Base-by-base conservation (phyloP, 1,140 invertebrate genomes). In the Hylaeus anthracinus region DNA sequence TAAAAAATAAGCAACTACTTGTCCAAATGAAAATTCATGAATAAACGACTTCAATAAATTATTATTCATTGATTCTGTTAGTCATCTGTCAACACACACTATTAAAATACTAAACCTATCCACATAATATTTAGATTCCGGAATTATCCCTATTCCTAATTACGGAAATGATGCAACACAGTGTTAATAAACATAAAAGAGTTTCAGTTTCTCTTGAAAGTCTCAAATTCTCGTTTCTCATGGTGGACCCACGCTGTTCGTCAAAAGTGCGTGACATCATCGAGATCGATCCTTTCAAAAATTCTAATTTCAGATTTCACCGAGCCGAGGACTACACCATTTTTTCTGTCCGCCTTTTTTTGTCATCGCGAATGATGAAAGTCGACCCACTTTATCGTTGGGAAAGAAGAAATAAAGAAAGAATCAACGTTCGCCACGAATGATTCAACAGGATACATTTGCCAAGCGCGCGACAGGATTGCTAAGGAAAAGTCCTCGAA, bases 341-440 rank as follows among this genome's bases (percentile, higher is more conserved):
- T 39, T 48, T n/a, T 58, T 5, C 2, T 53, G 10, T 3, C 9
- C 0, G 1, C 3, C 56, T 55, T 39, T 60, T 60, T 26, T n/a
- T 76, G n/a, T 74, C 43, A 74, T 65, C 72, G 10, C 26, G 14
- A 48, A n/a, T 53, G 60, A 74, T 51, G 61, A 65, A 65, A 65
- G 72, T 53, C 48, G 72, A 74, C 72, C 72, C 48, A 74, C 61
- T 74, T 74, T 41, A 60, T 26, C 58, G 2, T n/a, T 6, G 9
- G 6, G 43, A 6, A n/a, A n/a, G 26, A 37, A 37, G 26, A 26
- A 6, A 51, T 0, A 8, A 51, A 53, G 14, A 53, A 45, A 73
- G 39, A 41, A 5, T 45, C 5, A 12, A 9, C 14, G 67, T 9
- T 55, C 66, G 66, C 26, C 8, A 37, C 26, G 12, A 39, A 48